Evolutionary conservation across 2,888 invertebrate genomes (phyloP).

Genomic region (Calameuta pallipes): DNA sequence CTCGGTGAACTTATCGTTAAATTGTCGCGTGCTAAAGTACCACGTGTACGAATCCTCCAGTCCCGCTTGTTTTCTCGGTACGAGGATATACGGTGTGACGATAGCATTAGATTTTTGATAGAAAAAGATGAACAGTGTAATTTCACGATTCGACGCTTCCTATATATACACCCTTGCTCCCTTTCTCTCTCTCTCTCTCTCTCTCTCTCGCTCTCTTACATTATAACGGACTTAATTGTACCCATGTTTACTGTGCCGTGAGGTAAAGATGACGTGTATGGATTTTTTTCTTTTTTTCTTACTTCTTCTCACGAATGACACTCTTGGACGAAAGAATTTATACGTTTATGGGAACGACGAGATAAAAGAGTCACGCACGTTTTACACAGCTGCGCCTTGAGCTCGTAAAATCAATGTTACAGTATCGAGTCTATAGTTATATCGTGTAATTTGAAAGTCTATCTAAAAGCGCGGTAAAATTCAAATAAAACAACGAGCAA

Average conservation of each 20-base stretch:
- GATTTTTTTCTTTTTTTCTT: background rate
- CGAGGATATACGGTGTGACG: background rate
- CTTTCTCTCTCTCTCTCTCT: no score
- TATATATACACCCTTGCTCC: background rate
- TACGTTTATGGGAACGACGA: background rate
- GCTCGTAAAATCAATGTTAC: background rate
- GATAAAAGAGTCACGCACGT: background rate
- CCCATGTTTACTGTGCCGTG: background rate
- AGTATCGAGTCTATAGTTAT: background rate
- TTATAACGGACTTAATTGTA: background rate
- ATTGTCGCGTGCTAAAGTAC: constrained; percentile 31
- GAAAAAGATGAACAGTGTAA: background rate
- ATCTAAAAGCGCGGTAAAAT: constrained; percentile 9
- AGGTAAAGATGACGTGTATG: background rate
- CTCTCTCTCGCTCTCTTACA: no score
- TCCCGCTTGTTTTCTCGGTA: background rate
- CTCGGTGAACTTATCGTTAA: constrained; percentile 50
- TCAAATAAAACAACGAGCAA: constrained; percentile 35
- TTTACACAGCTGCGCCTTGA: background rate
- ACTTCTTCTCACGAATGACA: background rate
- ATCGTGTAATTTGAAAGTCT: background rate
- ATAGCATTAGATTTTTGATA: background rate
- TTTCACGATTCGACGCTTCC: background rate
- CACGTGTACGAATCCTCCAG: background rate
- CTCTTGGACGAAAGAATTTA: background rate